Base-by-base conservation (phyloP, 1,140 invertebrate species). In the Brachionus angularis region DNA sequence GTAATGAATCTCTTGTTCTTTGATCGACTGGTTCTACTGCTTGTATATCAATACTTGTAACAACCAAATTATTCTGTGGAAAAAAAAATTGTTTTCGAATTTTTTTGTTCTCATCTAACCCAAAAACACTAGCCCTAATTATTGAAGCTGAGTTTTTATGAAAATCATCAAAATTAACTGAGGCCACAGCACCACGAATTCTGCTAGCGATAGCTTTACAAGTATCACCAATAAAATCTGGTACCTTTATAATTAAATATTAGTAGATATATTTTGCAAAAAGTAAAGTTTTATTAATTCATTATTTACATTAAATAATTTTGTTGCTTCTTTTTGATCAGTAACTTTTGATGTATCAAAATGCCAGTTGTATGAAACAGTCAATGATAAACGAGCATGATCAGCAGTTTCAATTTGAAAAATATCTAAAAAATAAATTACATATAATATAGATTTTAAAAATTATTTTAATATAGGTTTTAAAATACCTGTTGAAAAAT, bases 181-280 rank as follows among this genome's bases (percentile, higher is more conserved):
- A 69, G 4, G 78, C 78, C 36, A 80, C 78, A 3, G 73, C 72
- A 14, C 70, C 78, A 72, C 79, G 71, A 3, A 79, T 78, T 39
- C 75, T 70, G 46, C 76, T 76, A n/a, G 77, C 78, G 31, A 80
- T 73, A 36, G 77, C 76, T 73, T 76, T 75, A 61, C 77, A 78
- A 7, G 76, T 77, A 77, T 77, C 79, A 8, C 79, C 79, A 64
- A 80, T 78, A 67, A 79, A 79, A 74, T 80, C 79, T 36, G 78
- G 77, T 0, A 79, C 49, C 49, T 52, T 49, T 76, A 72, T 75
- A 55, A 72, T 12, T 78, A 80, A 31, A 78, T 73, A 58, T 75
- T 75, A 29, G 74, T 53, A 49, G 74, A 72, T 50, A 50, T 2
- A 12, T 1, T 5, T 18, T n/a, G 1, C n/a, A 27, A 2, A 52